phyloP scores from a whole-genome alignment of 2,797 vertebrate genomes.

The Petrocephalus schoutedeni region DNA sequence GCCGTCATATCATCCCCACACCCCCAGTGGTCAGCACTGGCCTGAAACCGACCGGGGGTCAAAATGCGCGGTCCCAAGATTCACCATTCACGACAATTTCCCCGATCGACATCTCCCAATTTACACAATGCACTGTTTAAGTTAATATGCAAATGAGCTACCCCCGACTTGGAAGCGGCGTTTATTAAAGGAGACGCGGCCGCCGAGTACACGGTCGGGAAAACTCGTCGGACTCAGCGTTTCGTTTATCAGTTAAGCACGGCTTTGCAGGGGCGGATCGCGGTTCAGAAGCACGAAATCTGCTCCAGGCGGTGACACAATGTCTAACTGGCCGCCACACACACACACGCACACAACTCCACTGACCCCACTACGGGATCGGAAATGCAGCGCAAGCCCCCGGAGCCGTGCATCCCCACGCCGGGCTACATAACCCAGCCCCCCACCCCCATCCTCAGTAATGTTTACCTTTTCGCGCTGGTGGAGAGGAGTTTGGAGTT shows the following conservation, averaged over 20 bases:
- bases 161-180: background rate
- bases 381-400: background rate
- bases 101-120: background rate
- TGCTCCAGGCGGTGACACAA: background rate
- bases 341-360: background rate
- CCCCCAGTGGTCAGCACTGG: background rate
- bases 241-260: background rate
- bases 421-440: background rate
- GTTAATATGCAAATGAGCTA: constrained; percentile 39
- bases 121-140: constrained; percentile 23
- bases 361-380: background rate
- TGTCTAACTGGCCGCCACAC: background rate
- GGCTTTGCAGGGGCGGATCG: background rate
- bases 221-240: background rate
- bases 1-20: background rate
- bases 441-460: background rate
- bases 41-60: background rate
- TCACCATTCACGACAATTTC: too few species aligned
- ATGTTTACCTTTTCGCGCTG: constrained; percentile 83
- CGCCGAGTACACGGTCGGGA: too few species aligned
- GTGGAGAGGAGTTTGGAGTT: constrained; percentile 94
- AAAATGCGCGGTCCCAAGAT: background rate
- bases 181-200: constrained; percentile 22
- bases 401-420: background rate
- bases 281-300: background rate